These are phyloP conservation scores for Thalassophryne amazonica DNA, from an alignment of 2,797 vertebrate species.

Conservation along the genomic window DNA sequence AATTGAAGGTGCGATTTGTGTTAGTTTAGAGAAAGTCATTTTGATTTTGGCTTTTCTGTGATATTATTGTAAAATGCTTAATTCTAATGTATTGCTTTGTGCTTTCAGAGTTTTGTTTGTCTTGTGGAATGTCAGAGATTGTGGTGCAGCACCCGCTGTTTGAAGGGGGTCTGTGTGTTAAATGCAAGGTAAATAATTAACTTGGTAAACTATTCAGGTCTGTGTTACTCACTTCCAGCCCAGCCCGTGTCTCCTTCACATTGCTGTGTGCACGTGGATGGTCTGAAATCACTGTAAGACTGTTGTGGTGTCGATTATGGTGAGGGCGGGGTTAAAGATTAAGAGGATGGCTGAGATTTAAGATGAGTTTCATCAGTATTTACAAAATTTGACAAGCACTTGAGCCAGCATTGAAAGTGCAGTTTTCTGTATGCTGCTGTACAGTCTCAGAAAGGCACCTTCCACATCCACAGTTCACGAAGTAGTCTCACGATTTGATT, in stretches of 20 bases:
- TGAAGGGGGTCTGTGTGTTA: constrained; percentile 76
- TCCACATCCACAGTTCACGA: too few relatives aligned
- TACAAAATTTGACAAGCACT: too few relatives aligned
- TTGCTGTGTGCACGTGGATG: too few relatives aligned
- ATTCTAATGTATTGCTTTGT: background rate
- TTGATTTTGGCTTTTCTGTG: background rate
- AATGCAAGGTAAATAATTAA: constrained; percentile 76
- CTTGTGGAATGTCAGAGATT: constrained; percentile 64
- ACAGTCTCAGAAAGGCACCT: too few relatives aligned
- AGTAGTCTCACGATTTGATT: too few relatives aligned
- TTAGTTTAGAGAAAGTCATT: background rate
- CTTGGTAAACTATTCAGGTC: background rate
- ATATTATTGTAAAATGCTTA: background rate
- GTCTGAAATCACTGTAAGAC: too few relatives aligned
- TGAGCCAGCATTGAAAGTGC: too few relatives aligned
- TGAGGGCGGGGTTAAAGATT: too few relatives aligned
- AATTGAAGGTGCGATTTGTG: constrained; percentile 61
- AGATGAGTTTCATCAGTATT: too few relatives aligned
- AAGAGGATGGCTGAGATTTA: too few relatives aligned
- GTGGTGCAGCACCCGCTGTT: constrained; percentile 76
- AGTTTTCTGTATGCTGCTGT: too few relatives aligned
- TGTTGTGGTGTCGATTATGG: too few relatives aligned
- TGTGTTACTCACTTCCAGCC: constrained; percentile 16
- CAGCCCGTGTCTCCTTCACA: constrained; percentile 19
- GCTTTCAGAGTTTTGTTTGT: constrained; percentile 77